Evolutionary conservation across 2,797 vertebrate genomes (phyloP).

Genomic region (Notoglanidium macrostoma): DNA sequence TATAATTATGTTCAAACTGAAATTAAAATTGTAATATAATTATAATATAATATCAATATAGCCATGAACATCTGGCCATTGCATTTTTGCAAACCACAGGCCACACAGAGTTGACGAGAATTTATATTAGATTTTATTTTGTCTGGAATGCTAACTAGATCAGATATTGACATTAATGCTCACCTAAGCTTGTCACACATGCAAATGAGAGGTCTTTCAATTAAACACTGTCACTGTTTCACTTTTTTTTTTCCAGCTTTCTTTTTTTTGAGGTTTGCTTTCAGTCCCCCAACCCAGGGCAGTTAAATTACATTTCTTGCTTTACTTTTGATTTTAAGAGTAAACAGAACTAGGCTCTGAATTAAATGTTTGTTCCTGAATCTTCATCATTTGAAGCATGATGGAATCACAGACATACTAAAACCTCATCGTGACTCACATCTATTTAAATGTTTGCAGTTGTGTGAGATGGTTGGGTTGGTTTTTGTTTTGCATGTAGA

Average conservation of each 20-base stretch:
- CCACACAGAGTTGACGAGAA: constrained; percentile 20
- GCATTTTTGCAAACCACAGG: constrained; percentile 21
- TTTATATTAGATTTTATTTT: constrained; percentile 36
- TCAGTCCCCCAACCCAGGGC: not conserved
- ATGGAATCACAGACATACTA: constrained; percentile 51
- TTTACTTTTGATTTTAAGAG: constrained; percentile 20
- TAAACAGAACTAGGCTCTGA: constrained; percentile 16
- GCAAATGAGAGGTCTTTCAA: constrained; percentile 35
- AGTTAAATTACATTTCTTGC: not conserved
- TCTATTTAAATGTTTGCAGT: constrained; percentile 40
- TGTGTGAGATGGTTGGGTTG: constrained; percentile 56
- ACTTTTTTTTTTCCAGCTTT: not conserved
- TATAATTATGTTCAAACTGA: too few species aligned
- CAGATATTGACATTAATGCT: constrained; percentile 38
- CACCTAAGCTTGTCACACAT: constrained; percentile 36
- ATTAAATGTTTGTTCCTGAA: constrained; percentile 6
- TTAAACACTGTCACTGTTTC: not conserved
- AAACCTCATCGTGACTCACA: constrained; percentile 35
- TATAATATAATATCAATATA: too few species aligned
- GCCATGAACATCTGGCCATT: constrained; percentile 20
- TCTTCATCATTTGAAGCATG: constrained; percentile 53
- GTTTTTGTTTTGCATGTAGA: constrained; percentile 64
- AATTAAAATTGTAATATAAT: too few species aligned
- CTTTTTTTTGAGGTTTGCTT: not conserved
- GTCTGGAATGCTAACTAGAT: constrained; percentile 44